phyloP scores from a whole-genome alignment of 2,797 vertebrate species.

The Anolis apletophallus region DNA sequence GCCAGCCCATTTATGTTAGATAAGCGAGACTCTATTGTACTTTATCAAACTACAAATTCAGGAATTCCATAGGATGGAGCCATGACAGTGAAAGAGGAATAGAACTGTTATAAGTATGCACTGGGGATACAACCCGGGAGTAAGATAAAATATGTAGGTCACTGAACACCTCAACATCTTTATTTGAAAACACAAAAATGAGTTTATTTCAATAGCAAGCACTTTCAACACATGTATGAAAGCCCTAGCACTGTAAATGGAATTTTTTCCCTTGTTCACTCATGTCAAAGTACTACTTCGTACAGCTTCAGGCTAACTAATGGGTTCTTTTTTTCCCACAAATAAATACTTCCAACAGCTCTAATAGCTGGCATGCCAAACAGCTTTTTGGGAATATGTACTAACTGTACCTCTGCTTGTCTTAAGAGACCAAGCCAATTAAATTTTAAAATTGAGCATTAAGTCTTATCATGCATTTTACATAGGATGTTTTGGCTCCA shows the following conservation, averaged over 20 bases:
- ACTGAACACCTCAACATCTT: neutral
- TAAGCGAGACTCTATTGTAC: too few species aligned
- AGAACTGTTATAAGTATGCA: too few species aligned
- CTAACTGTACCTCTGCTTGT: slow-evolving; percentile 55
- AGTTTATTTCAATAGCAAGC: neutral
- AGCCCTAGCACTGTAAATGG: slow-evolving; percentile 24
- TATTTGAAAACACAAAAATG: neutral
- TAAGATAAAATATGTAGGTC: neutral
- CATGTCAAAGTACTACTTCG: slow-evolving; percentile 29
- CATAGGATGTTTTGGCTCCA: slow-evolving; percentile 69
- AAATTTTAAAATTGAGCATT: slow-evolving; percentile 78
- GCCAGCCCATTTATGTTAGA: too few species aligned
- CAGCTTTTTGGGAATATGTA: slow-evolving; percentile 53
- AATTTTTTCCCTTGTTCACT: slow-evolving; percentile 19
- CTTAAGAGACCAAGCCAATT: slow-evolving; percentile 65
- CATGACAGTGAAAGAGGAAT: too few species aligned
- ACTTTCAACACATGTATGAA: neutral
- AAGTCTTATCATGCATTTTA: slow-evolving; percentile 79
- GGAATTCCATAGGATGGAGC: too few species aligned
- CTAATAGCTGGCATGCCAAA: slow-evolving; percentile 58
- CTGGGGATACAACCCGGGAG: neutral
- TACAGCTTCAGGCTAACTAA: slow-evolving; percentile 27
- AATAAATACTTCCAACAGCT: slow-evolving; percentile 60
- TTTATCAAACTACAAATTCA: too few species aligned
- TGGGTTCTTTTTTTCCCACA: slow-evolving; percentile 54